phyloP scores from a whole-genome alignment of 2,888 invertebrate genomes.

The Tanypteryx hageni region DNA sequence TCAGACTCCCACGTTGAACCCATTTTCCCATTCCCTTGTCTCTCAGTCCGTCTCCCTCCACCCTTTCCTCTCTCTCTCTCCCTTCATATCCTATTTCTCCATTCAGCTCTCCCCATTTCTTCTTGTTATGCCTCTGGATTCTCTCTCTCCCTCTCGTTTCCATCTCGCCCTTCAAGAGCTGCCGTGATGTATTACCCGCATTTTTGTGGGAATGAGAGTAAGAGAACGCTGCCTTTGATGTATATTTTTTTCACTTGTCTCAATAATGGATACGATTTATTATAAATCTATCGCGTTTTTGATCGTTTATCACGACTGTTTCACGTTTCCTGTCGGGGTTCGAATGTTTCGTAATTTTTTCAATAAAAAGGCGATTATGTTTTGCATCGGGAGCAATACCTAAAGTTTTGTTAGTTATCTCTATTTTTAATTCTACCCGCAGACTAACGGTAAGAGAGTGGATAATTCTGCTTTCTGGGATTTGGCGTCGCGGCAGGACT shows the following conservation, averaged over 20 bases:
- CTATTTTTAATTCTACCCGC: too few species aligned
- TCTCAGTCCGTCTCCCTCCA: neutral
- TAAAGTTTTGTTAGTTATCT: too few species aligned
- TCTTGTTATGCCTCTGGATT: neutral
- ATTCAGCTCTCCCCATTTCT: neutral
- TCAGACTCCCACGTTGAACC: neutral
- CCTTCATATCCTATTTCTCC: neutral
- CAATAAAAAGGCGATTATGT: too few species aligned
- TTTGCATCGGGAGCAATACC: too few species aligned
- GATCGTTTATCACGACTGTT: neutral
- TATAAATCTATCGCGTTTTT: neutral
- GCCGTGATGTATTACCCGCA: conserved; percentile 26
- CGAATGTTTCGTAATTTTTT: too few species aligned
- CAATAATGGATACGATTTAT: conserved; percentile 37
- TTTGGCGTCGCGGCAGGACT: too few species aligned
- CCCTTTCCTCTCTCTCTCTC: neutral
- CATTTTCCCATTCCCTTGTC: neutral
- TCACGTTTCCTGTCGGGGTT: neutral
- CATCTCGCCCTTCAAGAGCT: neutral
- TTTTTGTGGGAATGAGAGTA: neutral
- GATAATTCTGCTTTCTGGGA: too few species aligned
- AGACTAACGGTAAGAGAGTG: too few species aligned
- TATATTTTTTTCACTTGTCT: neutral
- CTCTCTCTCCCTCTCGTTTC: neutral
- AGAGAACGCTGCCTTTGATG: neutral